Evolutionary conservation across 2,888 invertebrate species (phyloP).

Genomic region (Galerucella nymphaeae): DNA sequence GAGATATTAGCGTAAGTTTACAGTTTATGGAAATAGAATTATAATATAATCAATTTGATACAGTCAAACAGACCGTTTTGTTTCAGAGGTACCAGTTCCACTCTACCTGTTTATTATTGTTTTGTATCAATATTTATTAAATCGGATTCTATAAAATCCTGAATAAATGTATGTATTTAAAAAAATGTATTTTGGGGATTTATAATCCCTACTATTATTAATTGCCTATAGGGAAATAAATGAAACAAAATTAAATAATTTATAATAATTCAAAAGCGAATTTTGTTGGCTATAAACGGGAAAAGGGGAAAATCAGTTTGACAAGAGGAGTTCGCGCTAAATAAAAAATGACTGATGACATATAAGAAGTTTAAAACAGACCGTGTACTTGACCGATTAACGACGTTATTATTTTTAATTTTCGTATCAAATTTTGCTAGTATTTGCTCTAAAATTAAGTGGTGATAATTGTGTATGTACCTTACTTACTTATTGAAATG

Average conservation of each 20-base stretch:
- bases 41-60: conserved; percentile 27
- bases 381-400: too few relatives aligned
- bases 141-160: neutral
- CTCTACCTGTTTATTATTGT: conserved; percentile 11
- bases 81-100: conserved; percentile 1
- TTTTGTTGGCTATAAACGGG: too few relatives aligned
- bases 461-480: neutral
- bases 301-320: too few relatives aligned
- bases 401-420: too few relatives aligned
- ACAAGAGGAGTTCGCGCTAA: too few relatives aligned
- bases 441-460: neutral
- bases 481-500: neutral
- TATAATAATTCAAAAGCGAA: too few relatives aligned
- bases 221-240: neutral
- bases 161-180: neutral
- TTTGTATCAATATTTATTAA: conserved; percentile 18
- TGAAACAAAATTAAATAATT: neutral
- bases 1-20: conserved; percentile 27
- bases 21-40: conserved; percentile 27
- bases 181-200: neutral
- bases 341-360: too few relatives aligned
- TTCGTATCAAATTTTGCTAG: too few relatives aligned
- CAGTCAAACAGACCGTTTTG: conserved; percentile 15
- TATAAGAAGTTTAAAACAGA: too few relatives aligned
- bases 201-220: neutral